Conservation (phyloP, 2,113 vertebrate species). For the Laticauda laticaudata region DNA sequence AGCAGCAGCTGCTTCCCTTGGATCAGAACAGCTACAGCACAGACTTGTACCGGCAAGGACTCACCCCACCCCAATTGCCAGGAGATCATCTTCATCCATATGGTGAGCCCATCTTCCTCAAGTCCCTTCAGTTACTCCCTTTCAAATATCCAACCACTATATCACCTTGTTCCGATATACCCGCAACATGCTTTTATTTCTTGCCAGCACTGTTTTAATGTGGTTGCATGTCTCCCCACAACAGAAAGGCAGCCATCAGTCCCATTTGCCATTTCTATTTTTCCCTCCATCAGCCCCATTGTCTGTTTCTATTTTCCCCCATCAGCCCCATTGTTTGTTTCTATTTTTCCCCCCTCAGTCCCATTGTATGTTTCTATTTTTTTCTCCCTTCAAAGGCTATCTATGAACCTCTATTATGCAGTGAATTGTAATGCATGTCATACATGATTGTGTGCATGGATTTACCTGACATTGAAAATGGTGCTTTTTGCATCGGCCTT, state of each 20-base stretch:
- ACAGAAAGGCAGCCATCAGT: neutral
- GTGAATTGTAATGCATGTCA: neutral
- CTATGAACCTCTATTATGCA: neutral
- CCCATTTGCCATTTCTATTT: neutral
- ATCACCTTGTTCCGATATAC: neutral
- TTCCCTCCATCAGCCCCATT: neutral
- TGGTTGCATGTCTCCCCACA: neutral
- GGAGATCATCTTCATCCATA: constrained; percentile 83
- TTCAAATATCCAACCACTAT: neutral
- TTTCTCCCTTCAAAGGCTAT: neutral
- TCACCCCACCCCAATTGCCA: constrained; percentile 82
- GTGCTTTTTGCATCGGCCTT: neutral
- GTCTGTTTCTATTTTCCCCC: neutral
- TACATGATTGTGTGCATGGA: neutral
- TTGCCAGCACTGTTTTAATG: neutral
- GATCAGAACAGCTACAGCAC: constrained; percentile 82
- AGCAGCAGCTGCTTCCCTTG: constrained; percentile 81
- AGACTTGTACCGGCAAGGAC: constrained; percentile 82
- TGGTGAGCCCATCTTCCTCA: constrained; percentile 63
- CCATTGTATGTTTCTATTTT: neutral
- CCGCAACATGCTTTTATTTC: neutral
- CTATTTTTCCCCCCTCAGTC: neutral
- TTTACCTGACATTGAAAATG: neutral
- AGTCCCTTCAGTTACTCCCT: neutral
- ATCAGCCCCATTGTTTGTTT: neutral